These are phyloP conservation scores for Lottia gigantea DNA, from an alignment of 2,888 invertebrate species.

Conservation along the genomic window DNA sequence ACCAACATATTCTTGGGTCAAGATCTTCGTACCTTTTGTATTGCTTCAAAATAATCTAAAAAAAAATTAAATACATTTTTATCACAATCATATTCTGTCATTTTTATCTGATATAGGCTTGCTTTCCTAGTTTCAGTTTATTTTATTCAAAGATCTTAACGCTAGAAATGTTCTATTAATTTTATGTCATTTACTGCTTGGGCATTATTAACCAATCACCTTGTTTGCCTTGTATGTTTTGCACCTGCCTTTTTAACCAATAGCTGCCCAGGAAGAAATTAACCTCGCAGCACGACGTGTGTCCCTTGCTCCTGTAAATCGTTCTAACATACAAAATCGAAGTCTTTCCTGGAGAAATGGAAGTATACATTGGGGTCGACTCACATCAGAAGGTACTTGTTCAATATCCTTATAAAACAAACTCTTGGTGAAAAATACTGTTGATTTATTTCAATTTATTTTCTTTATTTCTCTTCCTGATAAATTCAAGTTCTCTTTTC, in stretches of 20 bases:
- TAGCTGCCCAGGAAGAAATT: conserved; percentile 63
- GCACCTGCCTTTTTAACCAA: conserved; percentile 40
- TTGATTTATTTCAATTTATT: too few species aligned
- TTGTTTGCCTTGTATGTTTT: conserved; percentile 15
- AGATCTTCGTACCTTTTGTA: not conserved
- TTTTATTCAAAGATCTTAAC: not conserved
- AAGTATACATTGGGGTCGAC: conserved; percentile 64
- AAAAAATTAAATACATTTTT: too few species aligned
- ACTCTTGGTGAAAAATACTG: too few species aligned
- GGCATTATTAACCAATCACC: conserved; percentile 19
- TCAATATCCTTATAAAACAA: not conserved
- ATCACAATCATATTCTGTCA: not conserved
- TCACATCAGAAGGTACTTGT: conserved; percentile 57
- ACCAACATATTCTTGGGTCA: not conserved
- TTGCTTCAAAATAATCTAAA: too few species aligned
- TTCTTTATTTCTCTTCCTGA: too few species aligned
- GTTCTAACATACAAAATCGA: conserved; percentile 64
- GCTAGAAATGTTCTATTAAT: not conserved
- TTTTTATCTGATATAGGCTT: not conserved
- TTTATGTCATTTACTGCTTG: conserved; percentile 27
- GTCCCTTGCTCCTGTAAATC: conserved; percentile 67
- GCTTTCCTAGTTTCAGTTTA: conserved; percentile 6
- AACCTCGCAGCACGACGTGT: conserved; percentile 66
- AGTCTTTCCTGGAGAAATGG: conserved; percentile 67
- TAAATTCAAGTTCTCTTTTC: conserved; percentile 1